phyloP scores from a whole-genome alignment of 2,888 invertebrate species.

The Eilema depressum region DNA sequence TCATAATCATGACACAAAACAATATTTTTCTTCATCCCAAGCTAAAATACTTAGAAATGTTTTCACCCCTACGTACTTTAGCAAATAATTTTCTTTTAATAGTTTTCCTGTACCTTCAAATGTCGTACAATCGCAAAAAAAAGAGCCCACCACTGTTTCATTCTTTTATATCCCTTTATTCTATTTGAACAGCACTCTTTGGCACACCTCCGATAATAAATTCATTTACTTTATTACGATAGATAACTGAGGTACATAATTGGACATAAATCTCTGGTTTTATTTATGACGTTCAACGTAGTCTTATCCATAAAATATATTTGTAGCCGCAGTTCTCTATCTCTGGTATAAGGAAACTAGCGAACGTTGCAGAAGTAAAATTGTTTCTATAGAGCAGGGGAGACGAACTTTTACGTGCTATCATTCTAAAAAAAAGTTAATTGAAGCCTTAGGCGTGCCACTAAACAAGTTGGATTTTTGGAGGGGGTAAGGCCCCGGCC shows the following conservation, averaged over 20 bases:
- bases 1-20: neutral
- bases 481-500: too few species aligned
- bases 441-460: too few species aligned
- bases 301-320: slow-evolving; percentile 55
- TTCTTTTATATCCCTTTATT: slow-evolving; percentile 1
- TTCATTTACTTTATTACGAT: slow-evolving; percentile 61
- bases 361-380: slow-evolving; percentile 7
- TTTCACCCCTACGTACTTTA: too few species aligned
- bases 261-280: slow-evolving; percentile 63
- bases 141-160: neutral
- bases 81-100: too few species aligned
- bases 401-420: too few species aligned
- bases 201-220: slow-evolving; percentile 42
- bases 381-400: too few species aligned
- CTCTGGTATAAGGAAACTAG: slow-evolving; percentile 17
- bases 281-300: slow-evolving; percentile 58
- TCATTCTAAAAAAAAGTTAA: too few species aligned
- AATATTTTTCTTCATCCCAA: neutral
- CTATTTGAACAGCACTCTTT: slow-evolving; percentile 13
- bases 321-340: slow-evolving; percentile 29
- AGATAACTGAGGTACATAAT: slow-evolving; percentile 62
- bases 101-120: neutral
- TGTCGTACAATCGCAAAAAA: neutral
- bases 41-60: neutral
- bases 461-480: too few species aligned